Evolutionary conservation across 2,888 invertebrate genomes (phyloP), one percentile per base, ranked within the genome.

Genomic region (Mythimna albipuncta): DNA sequence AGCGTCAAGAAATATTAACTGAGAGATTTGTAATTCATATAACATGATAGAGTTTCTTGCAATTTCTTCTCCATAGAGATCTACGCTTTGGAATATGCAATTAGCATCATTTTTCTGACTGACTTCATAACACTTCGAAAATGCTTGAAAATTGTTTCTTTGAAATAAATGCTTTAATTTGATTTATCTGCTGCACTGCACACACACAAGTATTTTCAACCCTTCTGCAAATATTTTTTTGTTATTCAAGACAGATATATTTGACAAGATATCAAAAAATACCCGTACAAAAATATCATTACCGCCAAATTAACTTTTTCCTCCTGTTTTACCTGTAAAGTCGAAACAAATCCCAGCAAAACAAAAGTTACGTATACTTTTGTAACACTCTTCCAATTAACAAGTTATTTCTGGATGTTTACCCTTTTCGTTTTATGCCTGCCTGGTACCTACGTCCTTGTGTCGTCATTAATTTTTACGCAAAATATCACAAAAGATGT

Each of bases 341-440:
- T 26, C 11, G 26, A 2, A 21, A 50, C 32, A 16, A 77, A 63
- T 32, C 2, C 50, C n/a, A 19, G 6, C 47, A 50, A 58, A 65
- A 63, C 69, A 65, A 50, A 54, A 50, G 62, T 58, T 57, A 54
- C 35, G 6, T 55, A 32, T 54, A 62, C 61, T 68, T 73, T 57
- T 47, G 47, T 50, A 35, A 59, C 79, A 50, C 41, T 47, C 62
- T 74, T 69, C 50, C 69, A 79, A 78, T 75, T 78, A 69, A 21
- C 21, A 44, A 50, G 41, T 44, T 66, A 78, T 79, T 75, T 69
- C 55, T 26, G 58, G 75, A 69, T 38, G 13, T 59, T 52, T 35
- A 63, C 26, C 57, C 50, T 16, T 68, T 61, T 41, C 21, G 41
- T 32, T 47, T 26, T 61, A n/a, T 57, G 57, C 11, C 7, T 47